phyloP scores from a whole-genome alignment of 2,888 invertebrate species.

The Acronicta aceris region DNA sequence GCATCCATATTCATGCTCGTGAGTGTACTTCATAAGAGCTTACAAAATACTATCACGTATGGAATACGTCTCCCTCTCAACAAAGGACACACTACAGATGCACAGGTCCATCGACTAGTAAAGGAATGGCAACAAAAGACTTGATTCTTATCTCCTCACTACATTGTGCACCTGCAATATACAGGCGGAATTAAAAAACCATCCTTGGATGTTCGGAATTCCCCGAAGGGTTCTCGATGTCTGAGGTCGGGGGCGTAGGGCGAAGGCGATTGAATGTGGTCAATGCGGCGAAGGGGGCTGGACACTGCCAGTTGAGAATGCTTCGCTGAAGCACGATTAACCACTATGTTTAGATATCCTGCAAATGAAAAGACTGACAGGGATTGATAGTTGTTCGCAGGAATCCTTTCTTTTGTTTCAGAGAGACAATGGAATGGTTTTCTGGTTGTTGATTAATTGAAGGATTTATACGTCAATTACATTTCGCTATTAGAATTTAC shows the following conservation, averaged over 20 bases:
- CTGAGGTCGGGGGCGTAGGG: slow-evolving; percentile 72
- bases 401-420: slow-evolving; percentile 34
- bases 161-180: slow-evolving; percentile 75
- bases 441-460: slow-evolving; percentile 7
- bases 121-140: slow-evolving; percentile 62
- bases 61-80: slow-evolving; percentile 17
- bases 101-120: slow-evolving; percentile 41
- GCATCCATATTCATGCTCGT: too few relatives aligned
- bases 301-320: slow-evolving; percentile 58
- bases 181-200: slow-evolving; percentile 77
- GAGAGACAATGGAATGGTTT: slow-evolving; percentile 19
- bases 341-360: slow-evolving; percentile 59
- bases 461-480: slow-evolving; percentile 10
- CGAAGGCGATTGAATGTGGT: slow-evolving; percentile 81
- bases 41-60: slow-evolving; percentile 41
- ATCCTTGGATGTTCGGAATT: slow-evolving; percentile 70
- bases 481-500: too few relatives aligned
- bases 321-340: slow-evolving; percentile 70
- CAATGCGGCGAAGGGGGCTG: slow-evolving; percentile 68
- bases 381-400: slow-evolving; percentile 44
- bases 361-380: slow-evolving; percentile 54
- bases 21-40: slow-evolving; percentile 1
- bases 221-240: slow-evolving; percentile 70
- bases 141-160: slow-evolving; percentile 71
- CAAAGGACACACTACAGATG: slow-evolving; percentile 35